Conservation (phyloP, 2,113 vertebrate genomes). For the Terrapene triunguis region DNA sequence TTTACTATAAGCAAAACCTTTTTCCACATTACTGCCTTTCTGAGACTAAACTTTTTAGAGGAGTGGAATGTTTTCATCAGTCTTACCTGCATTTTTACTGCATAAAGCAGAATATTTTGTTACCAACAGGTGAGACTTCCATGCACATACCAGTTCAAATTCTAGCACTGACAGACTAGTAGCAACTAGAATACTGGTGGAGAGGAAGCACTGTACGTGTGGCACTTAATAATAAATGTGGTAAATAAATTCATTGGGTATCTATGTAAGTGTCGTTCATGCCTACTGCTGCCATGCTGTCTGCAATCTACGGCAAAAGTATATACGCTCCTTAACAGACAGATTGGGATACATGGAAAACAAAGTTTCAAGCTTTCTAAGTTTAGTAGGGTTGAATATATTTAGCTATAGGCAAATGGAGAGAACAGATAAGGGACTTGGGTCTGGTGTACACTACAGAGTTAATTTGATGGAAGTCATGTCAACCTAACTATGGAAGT, state of each 20-base stretch:
- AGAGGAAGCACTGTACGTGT: background rate
- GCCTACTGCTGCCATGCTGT: background rate
- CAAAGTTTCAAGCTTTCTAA: background rate
- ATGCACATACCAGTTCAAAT: background rate
- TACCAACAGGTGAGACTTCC: background rate
- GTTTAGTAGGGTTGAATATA: background rate
- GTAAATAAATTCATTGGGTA: background rate
- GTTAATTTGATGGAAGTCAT: background rate
- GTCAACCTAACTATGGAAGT: background rate
- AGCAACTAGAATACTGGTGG: background rate
- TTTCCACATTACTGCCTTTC: background rate
- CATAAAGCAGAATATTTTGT: background rate
- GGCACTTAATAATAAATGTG: background rate
- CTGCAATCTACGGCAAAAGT: background rate
- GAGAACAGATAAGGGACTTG: background rate
- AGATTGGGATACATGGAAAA: too few relatives aligned
- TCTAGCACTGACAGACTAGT: background rate
- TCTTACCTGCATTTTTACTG: background rate
- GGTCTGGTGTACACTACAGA: background rate
- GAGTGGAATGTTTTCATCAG: background rate
- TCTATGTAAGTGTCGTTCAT: background rate
- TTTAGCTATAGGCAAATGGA: background rate
- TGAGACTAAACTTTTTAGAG: background rate
- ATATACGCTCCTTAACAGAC: background rate
- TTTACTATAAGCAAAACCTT: background rate